phyloP scores from a whole-genome alignment of 2,113 vertebrate species.

The Dromiciops gliroides region DNA sequence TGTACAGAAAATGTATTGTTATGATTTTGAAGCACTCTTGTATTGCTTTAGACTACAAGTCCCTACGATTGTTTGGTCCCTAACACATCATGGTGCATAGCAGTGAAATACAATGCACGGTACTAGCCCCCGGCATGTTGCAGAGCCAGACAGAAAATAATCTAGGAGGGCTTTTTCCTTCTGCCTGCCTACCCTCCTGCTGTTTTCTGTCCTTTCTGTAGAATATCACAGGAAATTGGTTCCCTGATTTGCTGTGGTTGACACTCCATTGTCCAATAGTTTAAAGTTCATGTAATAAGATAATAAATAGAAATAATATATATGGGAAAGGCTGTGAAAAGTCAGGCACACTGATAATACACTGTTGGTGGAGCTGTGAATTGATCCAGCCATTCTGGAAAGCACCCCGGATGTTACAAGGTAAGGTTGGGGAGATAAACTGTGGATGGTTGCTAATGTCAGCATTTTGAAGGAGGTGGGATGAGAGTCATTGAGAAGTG shows the following conservation, averaged over 20 bases:
- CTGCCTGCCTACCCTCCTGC: not conserved
- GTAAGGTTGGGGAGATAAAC: not conserved
- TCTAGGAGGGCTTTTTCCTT: not conserved
- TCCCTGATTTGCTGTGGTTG: not conserved
- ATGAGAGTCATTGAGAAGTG: no score
- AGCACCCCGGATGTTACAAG: not conserved
- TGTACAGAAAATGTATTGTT: constrained; percentile 82
- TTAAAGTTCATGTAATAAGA: not conserved
- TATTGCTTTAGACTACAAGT: constrained; percentile 80
- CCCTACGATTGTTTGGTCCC: constrained; percentile 73
- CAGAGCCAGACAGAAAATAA: constrained; percentile 70
- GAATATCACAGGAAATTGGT: not conserved
- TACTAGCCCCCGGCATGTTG: constrained; percentile 78
- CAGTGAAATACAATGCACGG: constrained; percentile 81
- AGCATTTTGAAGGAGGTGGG: not conserved
- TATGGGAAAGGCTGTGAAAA: not conserved
- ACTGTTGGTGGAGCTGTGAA: not conserved
- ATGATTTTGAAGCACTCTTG: constrained; percentile 82
- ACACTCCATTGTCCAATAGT: not conserved
- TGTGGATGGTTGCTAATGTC: not conserved
- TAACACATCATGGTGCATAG: constrained; percentile 82
- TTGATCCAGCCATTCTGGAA: not conserved
- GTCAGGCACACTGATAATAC: not conserved
- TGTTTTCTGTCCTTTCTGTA: not conserved
- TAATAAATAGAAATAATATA: not conserved